phyloP scores from a whole-genome alignment of 2,113 vertebrate genomes.

The Athene cunicularia region DNA sequence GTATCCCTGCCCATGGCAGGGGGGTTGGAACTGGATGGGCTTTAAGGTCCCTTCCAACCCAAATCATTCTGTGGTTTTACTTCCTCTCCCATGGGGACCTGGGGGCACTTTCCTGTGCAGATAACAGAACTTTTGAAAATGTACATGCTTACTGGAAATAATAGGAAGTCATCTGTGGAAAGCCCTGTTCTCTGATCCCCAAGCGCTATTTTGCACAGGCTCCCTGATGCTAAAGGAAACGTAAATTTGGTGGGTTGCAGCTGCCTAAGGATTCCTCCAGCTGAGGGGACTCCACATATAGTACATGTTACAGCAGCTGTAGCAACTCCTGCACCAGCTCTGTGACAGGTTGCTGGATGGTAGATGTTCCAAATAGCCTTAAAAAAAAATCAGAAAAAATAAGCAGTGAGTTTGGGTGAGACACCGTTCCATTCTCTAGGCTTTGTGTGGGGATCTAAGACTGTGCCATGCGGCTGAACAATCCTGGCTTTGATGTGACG shows the following conservation, averaged over 20 bases:
- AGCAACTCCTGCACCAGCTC: neutral
- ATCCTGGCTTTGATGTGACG: neutral
- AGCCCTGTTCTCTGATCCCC: neutral
- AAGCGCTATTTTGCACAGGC: neutral
- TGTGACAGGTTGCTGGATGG: neutral
- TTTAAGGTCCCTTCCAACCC: neutral
- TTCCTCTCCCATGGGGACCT: accelerated
- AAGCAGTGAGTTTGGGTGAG: neutral
- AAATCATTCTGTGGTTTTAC: neutral
- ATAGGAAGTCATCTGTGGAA: neutral
- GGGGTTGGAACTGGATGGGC: neutral
- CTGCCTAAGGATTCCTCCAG: neutral
- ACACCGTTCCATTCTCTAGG: neutral
- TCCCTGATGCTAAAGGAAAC: neutral
- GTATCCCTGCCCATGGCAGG: neutral
- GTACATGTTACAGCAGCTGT: neutral
- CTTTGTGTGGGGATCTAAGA: neutral
- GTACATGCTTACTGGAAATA: neutral
- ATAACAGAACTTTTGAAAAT: neutral
- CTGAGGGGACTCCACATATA: neutral
- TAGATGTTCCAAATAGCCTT: neutral
- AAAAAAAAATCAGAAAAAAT: neutral
- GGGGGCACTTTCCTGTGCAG: neutral
- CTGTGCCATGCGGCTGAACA: neutral
- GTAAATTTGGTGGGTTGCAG: neutral